A percentile compares a stretch with the other conserved stretches of the same genome.
phyloP scores from a whole-genome alignment of 2,888 invertebrate genomes.

The Microctonus aethiopoides region DNA sequence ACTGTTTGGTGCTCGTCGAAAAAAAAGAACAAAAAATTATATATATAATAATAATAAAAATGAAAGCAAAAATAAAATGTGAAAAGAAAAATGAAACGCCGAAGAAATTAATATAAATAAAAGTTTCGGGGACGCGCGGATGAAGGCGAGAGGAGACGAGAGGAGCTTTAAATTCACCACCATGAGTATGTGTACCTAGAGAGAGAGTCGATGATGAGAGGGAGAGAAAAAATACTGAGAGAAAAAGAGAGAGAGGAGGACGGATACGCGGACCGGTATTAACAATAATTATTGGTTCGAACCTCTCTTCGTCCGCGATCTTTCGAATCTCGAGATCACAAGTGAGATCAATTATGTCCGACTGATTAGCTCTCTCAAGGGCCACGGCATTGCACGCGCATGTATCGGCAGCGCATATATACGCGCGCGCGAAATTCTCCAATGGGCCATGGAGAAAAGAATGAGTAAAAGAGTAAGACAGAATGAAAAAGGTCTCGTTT shows the following conservation, averaged over 20 bases:
- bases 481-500: conserved; percentile 7
- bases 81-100: not conserved
- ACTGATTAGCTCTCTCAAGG: conserved; percentile 61
- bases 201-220: conserved; percentile 35
- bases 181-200: conserved; percentile 24
- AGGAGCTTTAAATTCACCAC: not conserved
- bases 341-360: conserved; percentile 67
- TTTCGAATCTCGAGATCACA: conserved; percentile 66
- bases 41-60: conserved; percentile 60
- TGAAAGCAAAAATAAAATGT: conserved; percentile 47
- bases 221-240: conserved; percentile 31
- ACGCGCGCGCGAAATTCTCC: not conserved
- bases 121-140: conserved; percentile 53
- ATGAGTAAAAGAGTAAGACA: not conserved
- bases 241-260: conserved; percentile 17
- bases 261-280: conserved; percentile 56
- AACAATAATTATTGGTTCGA: conserved; percentile 67
- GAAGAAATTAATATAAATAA: conserved; percentile 64
- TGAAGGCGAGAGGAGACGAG: too few species aligned
- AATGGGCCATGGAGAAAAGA: conserved; percentile 16
- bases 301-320: conserved; percentile 63
- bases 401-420: conserved; percentile 22
- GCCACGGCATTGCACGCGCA: conserved; percentile 47
- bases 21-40: not conserved
- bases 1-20: not conserved